A percentile compares a stretch with the other conserved stretches of the same genome.
These are phyloP conservation scores for Papilio polytes DNA, from an alignment of 1,140 invertebrate species.

Conservation along the genomic window DNA sequence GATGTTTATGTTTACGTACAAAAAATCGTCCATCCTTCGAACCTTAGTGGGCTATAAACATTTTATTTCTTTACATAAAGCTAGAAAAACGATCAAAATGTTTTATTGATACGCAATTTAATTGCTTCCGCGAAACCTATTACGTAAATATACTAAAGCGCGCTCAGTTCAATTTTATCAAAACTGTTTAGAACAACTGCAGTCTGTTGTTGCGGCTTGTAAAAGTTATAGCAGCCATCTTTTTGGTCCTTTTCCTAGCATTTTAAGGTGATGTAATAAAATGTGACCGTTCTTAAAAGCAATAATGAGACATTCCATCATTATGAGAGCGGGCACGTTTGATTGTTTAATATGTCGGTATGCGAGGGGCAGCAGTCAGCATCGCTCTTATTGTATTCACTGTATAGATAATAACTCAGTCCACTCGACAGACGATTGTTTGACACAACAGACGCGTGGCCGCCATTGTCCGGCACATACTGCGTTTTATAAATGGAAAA, in stretches of 20 bases:
- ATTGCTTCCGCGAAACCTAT: background rate
- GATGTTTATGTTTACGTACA: background rate
- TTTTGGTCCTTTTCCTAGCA: background rate
- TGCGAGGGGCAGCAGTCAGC: background rate
- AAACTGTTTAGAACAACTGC: too few species aligned
- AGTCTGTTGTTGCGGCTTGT: too few species aligned
- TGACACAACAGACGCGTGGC: slow-evolving; percentile 31
- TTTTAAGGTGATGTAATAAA: background rate
- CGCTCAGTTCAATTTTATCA: too few species aligned
- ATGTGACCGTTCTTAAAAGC: background rate
- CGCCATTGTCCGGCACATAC: slow-evolving; percentile 22
- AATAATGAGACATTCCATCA: slow-evolving; percentile 13
- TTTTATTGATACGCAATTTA: background rate
- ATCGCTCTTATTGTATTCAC: slow-evolving; percentile 29
- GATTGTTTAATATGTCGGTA: slow-evolving; percentile 19
- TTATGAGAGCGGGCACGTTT: background rate
- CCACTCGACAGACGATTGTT: slow-evolving; percentile 25
- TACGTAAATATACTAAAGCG: background rate
- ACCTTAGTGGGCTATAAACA: background rate
- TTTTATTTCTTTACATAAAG: background rate
- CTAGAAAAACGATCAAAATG: background rate
- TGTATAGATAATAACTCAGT: slow-evolving; percentile 30
- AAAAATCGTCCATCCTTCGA: background rate
- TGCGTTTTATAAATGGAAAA: slow-evolving; percentile 8
- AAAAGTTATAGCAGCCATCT: too few species aligned